These are phyloP conservation scores for Jordanella pulchra DNA, from an alignment of 2,797 vertebrate genomes.

Conservation along the genomic window DNA sequence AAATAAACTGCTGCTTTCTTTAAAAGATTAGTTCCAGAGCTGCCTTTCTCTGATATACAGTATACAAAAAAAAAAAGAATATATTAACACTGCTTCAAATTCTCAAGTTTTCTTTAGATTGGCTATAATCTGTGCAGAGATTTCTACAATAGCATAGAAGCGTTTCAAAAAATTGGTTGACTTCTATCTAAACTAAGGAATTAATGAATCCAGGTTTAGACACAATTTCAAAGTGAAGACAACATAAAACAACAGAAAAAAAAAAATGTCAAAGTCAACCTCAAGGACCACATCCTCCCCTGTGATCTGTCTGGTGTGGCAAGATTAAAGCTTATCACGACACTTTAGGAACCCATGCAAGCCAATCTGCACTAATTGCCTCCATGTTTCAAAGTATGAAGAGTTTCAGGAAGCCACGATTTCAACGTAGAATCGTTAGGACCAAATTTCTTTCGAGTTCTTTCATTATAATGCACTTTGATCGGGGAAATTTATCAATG, in stretches of 20 bases:
- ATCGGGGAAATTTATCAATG: conserved; percentile 8
- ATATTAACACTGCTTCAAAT: neutral
- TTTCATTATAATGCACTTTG: conserved; percentile 36
- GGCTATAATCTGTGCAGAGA: conserved; percentile 31
- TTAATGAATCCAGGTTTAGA: conserved; percentile 14
- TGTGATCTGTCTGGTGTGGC: conserved; percentile 60
- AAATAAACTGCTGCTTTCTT: neutral
- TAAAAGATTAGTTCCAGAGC: neutral
- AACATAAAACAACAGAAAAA: conserved; percentile 29
- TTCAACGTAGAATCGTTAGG: conserved; percentile 16
- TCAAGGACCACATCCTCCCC: conserved; percentile 59
- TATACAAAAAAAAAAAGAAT: neutral
- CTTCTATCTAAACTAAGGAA: conserved; percentile 27
- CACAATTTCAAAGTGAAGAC: conserved; percentile 21
- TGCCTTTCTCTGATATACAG: neutral
- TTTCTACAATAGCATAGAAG: conserved; percentile 21
- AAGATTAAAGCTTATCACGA: conserved; percentile 59
- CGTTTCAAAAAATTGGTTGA: conserved; percentile 29
- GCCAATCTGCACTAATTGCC: conserved; percentile 28
- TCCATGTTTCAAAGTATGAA: conserved; percentile 42
- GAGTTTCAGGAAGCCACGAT: conserved; percentile 44
- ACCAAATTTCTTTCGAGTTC: conserved; percentile 35
- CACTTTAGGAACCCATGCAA: conserved; percentile 48
- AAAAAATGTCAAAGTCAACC: conserved; percentile 33
- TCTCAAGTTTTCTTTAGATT: conserved; percentile 6